Evolutionary conservation across 2,888 invertebrate genomes (phyloP).

Genomic region (Hyalella azteca): DNA sequence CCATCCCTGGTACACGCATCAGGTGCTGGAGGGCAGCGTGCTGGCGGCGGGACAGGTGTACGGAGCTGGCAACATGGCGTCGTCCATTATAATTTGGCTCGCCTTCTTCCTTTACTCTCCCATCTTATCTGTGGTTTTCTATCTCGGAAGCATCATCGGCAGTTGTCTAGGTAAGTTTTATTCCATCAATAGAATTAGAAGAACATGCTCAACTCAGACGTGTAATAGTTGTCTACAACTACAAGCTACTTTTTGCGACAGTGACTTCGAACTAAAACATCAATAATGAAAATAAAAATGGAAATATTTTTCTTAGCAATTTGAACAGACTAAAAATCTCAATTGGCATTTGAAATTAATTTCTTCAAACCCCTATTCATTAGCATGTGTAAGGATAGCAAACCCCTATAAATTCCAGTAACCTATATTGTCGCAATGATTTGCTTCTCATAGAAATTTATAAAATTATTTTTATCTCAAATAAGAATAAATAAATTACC

Average conservation of each 20-base stretch:
- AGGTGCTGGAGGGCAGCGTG: slow-evolving; percentile 51
- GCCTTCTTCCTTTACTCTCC: slow-evolving; percentile 51
- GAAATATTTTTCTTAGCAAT: too few species aligned
- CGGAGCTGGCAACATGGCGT: slow-evolving; percentile 49
- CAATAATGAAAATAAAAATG: too few species aligned
- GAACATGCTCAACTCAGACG: too few species aligned
- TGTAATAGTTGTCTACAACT: too few species aligned
- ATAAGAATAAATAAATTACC: background rate
- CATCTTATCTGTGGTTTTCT: slow-evolving; percentile 42
- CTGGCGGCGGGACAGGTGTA: slow-evolving; percentile 50
- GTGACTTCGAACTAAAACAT: too few species aligned
- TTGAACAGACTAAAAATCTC: too few species aligned
- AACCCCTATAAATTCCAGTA: background rate
- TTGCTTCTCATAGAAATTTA: background rate
- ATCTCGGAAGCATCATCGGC: slow-evolving; percentile 47
- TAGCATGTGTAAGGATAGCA: too few species aligned
- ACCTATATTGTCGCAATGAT: background rate
- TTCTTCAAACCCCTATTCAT: too few species aligned
- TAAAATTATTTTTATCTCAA: background rate
- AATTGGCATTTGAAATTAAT: too few species aligned
- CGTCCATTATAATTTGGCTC: slow-evolving; percentile 49
- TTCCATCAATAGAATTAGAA: background rate
- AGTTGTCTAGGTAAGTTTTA: background rate
- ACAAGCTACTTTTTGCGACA: too few species aligned
- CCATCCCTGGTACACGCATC: too few species aligned